Evolutionary conservation across 2,888 invertebrate species (phyloP), one percentile per base, ranked within the genome.

Genomic region (Ectropis crepuscularia): DNA sequence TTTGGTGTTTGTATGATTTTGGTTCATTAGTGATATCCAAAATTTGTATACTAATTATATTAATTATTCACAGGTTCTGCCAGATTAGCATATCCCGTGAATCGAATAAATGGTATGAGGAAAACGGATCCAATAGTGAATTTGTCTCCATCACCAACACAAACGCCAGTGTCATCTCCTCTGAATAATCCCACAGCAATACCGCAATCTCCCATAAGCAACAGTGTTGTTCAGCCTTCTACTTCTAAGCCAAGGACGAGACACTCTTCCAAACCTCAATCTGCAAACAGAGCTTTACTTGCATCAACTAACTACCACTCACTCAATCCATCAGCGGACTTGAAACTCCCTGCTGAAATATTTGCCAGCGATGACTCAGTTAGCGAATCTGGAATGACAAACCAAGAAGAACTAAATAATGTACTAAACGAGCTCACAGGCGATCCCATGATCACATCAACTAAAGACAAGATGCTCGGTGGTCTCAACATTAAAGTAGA

Each of bases 331-430:
- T 75, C 91, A 41, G 86, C 89, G 59, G 92, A 92, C 70, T 81
- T 90, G 65, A 91, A 83, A 73, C 80, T 93, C 36, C 93, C 93
- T 6, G 91, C 90, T 59, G 90, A 93, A 67, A 93, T 93, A 76
- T 93, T 93, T 78, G 93, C 93, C 51, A 92, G 90, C 72, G 93
- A 93, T 71, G 93, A 93, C 69, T 92, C 92, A 9, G 82, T 84
- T 0, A 89, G 91, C 68, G 92, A 92, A 61, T 81, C 86, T 42
- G 89, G 92, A 8, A 68, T 86, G 0, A 68, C 79, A 42, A 67
- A 78, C 10, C 61, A 77, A 9, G 92, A 91, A 53, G 90, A 90
- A 28, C 72, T 83, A 36, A 80, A 82, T 49, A 83, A 80, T 70
- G 73, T 81, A 16, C 73, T 90, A 5, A 77, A 83, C 58, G 87